phyloP scores from a whole-genome alignment of 2,113 vertebrate species.

The Carollia perspicillata region DNA sequence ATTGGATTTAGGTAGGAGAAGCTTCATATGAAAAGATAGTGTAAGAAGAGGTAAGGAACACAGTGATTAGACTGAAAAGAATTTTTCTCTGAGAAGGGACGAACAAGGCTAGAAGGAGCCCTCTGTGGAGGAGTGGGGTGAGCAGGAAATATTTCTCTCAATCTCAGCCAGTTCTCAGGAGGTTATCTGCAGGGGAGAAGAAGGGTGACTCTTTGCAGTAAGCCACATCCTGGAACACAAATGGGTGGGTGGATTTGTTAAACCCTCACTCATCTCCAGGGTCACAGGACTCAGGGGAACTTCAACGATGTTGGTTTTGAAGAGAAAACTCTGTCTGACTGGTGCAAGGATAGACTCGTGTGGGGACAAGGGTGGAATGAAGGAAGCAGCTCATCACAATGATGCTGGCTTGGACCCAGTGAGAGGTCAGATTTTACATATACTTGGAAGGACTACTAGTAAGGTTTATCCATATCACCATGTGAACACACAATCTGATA shows the following conservation, averaged over 20 bases:
- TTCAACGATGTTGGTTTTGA: not conserved
- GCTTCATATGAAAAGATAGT: not conserved
- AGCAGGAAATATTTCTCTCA: not conserved
- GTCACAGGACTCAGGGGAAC: not conserved
- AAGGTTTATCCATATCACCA: not conserved
- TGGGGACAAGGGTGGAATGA: not conserved
- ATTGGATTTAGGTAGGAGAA: not conserved
- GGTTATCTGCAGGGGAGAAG: not conserved
- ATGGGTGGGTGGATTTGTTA: not conserved
- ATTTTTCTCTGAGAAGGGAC: not conserved
- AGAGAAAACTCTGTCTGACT: not conserved
- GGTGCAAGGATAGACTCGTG: not conserved
- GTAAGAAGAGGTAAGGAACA: not conserved
- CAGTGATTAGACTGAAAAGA: not conserved
- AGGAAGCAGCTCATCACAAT: not conserved
- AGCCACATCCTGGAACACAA: not conserved
- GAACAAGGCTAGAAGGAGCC: not conserved
- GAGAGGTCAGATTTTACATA: not conserved
- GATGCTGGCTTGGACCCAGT: not conserved
- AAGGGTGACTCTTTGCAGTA: not conserved
- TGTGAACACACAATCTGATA: not conserved
- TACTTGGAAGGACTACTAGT: not conserved
- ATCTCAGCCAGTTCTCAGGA: not conserved
- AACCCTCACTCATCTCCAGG: not conserved
- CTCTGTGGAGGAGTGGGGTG: not conserved